These are phyloP conservation scores for Danio kyathit DNA, from an alignment of 2,797 vertebrate species.

Conservation along the genomic window DNA sequence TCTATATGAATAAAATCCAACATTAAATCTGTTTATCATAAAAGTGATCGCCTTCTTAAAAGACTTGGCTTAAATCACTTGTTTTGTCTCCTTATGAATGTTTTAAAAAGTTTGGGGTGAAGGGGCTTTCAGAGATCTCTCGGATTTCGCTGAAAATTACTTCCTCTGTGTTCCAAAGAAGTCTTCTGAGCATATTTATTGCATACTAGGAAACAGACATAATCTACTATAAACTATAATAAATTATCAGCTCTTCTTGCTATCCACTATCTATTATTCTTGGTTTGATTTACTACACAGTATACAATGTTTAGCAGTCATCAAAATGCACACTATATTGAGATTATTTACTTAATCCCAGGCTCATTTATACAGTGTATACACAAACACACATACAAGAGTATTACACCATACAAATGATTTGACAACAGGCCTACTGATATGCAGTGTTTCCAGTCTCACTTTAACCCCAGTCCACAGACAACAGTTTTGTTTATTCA, in stretches of 20 bases:
- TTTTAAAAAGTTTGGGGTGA: no score
- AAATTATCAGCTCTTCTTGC: no score
- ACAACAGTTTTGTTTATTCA: background rate
- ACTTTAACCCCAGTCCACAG: slow-evolving; percentile 6
- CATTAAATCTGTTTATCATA: no score
- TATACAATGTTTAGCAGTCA: background rate
- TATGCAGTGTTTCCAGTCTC: background rate
- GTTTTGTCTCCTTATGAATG: no score
- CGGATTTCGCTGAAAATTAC: no score
- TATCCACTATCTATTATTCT: background rate
- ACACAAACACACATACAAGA: background rate
- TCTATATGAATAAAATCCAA: no score
- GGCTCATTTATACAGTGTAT: background rate
- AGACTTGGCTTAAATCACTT: no score
- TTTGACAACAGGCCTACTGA: background rate
- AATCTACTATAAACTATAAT: background rate
- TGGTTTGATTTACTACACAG: background rate
- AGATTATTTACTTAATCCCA: background rate
- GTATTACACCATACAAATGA: background rate
- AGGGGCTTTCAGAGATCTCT: no score
- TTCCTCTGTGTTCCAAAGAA: no score
- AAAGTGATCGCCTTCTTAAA: no score
- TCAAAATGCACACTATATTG: background rate
- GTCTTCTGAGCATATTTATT: background rate
- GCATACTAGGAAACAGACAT: background rate